Evolutionary conservation across 2,797 vertebrate genomes (phyloP).

Genomic region (Novumbra hubbsi): DNA sequence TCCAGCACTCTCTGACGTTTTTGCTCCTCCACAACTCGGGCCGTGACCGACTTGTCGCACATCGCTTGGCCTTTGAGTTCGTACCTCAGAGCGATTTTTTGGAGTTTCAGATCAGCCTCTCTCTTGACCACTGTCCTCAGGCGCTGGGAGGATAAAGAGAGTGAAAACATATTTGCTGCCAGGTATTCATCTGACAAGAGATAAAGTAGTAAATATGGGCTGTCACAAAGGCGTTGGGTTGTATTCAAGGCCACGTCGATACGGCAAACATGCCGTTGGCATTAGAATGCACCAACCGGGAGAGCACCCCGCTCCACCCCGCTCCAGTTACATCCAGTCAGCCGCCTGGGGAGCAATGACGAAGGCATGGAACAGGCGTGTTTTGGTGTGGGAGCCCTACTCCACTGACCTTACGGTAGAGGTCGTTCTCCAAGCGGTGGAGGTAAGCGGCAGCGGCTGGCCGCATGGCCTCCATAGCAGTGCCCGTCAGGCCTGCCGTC

Average conservation of each 20-base stretch:
- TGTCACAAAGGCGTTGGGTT: neutral
- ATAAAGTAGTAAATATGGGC: neutral
- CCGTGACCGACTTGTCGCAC: slow-evolving; percentile 53
- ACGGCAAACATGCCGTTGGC: neutral
- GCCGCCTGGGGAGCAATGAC: neutral
- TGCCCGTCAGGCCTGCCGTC: slow-evolving; percentile 69
- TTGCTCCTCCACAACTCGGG: slow-evolving; percentile 61
- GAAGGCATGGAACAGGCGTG: neutral
- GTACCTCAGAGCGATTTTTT: slow-evolving; percentile 74
- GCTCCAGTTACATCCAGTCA: neutral
- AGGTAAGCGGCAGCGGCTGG: slow-evolving; percentile 63
- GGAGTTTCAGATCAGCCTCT: slow-evolving; percentile 76
- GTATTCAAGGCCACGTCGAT: neutral
- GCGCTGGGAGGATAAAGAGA: slow-evolving; percentile 61
- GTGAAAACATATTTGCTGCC: neutral
- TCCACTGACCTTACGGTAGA: slow-evolving; percentile 76
- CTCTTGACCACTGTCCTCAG: slow-evolving; percentile 72
- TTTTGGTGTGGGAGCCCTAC: neutral
- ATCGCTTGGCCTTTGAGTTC: slow-evolving; percentile 66
- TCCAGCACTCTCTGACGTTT: slow-evolving; percentile 66
- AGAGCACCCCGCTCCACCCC: too few relatives aligned
- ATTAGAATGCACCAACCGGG: too few relatives aligned
- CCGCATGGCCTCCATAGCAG: slow-evolving; percentile 75
- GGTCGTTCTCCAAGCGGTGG: slow-evolving; percentile 70
- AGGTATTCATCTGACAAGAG: neutral